phyloP scores from a whole-genome alignment of 2,113 vertebrate species.

The Xiphophorus maculatus region DNA sequence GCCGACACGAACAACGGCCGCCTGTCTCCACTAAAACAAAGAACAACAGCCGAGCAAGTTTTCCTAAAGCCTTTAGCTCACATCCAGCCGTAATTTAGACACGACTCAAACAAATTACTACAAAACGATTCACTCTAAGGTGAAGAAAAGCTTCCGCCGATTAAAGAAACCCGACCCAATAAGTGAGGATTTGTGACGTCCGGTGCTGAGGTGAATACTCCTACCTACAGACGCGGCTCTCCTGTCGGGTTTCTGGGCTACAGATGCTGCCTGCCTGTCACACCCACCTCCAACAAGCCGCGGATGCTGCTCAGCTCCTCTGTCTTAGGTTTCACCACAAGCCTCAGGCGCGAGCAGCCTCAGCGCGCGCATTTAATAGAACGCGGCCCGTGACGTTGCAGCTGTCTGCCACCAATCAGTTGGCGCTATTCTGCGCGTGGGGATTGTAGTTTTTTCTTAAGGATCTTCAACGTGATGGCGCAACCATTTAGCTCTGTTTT shows the following conservation, averaged over 20 bases:
- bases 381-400: slow-evolving; percentile 61
- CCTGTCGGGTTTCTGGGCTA: background rate
- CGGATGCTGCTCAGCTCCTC: slow-evolving; percentile 18
- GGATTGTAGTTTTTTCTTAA: slow-evolving; percentile 65
- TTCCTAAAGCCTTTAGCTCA: too few species aligned
- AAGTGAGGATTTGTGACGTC: too few species aligned
- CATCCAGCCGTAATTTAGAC: background rate
- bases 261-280: slow-evolving; percentile 39
- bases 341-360: slow-evolving; percentile 4
- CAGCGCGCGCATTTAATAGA: slow-evolving; percentile 68
- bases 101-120: background rate
- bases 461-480: background rate
- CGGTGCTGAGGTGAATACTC: background rate
- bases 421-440: slow-evolving; percentile 38
- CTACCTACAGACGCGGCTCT: background rate
- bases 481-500: too few species aligned
- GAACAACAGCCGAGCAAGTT: too few species aligned
- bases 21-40: background rate
- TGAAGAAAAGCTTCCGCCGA: too few species aligned
- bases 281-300: slow-evolving; percentile 71
- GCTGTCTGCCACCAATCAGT: slow-evolving; percentile 14
- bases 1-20: slow-evolving; percentile 1
- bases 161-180: too few species aligned
- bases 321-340: slow-evolving; percentile 40
- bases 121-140: background rate